Evolutionary conservation across 2,113 vertebrate species (phyloP).

Genomic region (Zeus faber): DNA sequence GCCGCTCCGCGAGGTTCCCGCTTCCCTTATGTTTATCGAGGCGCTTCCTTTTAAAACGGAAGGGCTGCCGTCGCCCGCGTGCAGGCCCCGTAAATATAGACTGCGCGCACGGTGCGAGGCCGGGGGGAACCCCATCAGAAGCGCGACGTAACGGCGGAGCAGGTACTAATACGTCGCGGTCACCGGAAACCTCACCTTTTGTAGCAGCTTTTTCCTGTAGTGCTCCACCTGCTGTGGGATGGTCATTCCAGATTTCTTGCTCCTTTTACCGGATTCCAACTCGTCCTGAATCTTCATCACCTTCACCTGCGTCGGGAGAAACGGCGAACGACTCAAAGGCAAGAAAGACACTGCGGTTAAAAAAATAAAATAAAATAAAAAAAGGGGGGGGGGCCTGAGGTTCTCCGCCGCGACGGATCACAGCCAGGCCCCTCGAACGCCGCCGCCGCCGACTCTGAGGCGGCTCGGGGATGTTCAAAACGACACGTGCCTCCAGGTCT

Average conservation of each 20-base stretch:
- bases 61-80: too few relatives aligned
- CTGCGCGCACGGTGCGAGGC: too few relatives aligned
- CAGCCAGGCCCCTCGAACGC: too few relatives aligned
- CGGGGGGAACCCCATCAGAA: too few relatives aligned
- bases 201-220: constrained; percentile 78
- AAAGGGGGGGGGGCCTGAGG: too few relatives aligned
- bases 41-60: too few relatives aligned
- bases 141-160: background rate
- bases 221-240: constrained; percentile 76
- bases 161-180: background rate
- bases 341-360: background rate
- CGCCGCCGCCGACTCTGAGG: too few relatives aligned
- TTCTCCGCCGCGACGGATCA: too few relatives aligned
- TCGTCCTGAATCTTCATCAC: constrained; percentile 81
- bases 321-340: background rate
- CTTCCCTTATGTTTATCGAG: too few relatives aligned
- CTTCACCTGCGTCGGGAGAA: constrained; percentile 63
- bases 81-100: too few relatives aligned
- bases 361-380: too few relatives aligned
- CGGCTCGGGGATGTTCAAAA: background rate
- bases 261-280: constrained; percentile 74
- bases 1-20: too few relatives aligned
- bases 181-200: constrained; percentile 61
- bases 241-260: constrained; percentile 67
- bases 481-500: constrained; percentile 72